Evolutionary conservation across 1,140 invertebrate species (phyloP), one percentile per base, ranked within the genome.

Genomic region (Drosophila parabipectinata): DNA sequence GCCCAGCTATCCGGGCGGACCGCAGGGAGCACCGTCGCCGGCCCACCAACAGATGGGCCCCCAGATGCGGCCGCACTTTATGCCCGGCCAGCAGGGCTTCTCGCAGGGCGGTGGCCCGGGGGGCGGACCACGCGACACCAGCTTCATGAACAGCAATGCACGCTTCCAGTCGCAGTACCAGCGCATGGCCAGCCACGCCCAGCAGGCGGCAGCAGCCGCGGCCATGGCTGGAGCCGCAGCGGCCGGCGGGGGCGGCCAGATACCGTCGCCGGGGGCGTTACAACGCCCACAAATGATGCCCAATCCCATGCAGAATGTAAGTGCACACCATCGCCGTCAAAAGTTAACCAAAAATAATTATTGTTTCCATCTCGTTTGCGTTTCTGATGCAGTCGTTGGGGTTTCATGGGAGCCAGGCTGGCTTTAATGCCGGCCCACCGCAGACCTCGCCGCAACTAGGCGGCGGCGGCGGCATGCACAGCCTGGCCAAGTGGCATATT

Each of bases 401-500:
- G 85, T 92, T 91, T 91, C 89, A 90, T 87, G 91, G 91, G 76
- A 91, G 77, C 81, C 90, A 91, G 79, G 72, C 77, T 88, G 90
- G 87, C 64, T 91, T 87, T 88, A 91, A 90, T 79, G 50, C 90
- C 60, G 90, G 90, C 28, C 90, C 90, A 44, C 90, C 90, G 32
- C 88, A 90, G 61, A 79, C 88, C 6, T 80, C 80, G 37, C 90
- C 88, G 44, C 88, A 79, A 61, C 47, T 84, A 69, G 72, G 73
- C 60, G 85, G 72, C 45, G 85, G 68, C 34, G 85, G 69, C 32
- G 69, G 72, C 24, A 90, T 91, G 82, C 90, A 90, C 45, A 83
- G 79, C 64, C 82, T 90, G 45, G 90, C 94, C 64, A 94, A 94
- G 90, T 95, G 95, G 95, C 95, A 95, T 88, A 95, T 94, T 63